A percentile compares a stretch with the other conserved stretches of the same genome.
Evolutionary conservation across 2,888 invertebrate species (phyloP).

Genomic region (Noctua fimbriata): DNA sequence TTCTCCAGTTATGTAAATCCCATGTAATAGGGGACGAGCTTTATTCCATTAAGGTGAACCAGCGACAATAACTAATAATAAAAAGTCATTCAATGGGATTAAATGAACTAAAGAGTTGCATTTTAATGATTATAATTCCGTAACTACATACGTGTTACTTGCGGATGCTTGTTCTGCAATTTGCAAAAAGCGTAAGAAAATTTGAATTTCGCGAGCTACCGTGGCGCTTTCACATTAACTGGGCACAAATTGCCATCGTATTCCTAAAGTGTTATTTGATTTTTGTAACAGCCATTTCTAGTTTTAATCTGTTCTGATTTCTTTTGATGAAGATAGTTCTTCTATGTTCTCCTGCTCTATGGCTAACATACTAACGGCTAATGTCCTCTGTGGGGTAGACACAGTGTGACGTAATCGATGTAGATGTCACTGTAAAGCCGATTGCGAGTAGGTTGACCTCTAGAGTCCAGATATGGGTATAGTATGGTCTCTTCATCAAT

Average conservation of each 20-base stretch:
- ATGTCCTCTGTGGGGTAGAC: conserved; percentile 59
- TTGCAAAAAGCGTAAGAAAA: too few species aligned
- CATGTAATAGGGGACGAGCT: not conserved
- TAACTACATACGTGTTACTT: too few species aligned
- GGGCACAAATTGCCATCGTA: not conserved
- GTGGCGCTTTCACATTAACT: too few species aligned
- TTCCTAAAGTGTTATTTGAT: not conserved
- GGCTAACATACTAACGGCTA: conserved; percentile 55
- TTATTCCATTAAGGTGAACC: too few species aligned
- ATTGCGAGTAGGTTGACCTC: conserved; percentile 58
- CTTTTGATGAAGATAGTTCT: not conserved
- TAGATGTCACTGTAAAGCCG: conserved; percentile 53
- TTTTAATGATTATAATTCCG: too few species aligned
- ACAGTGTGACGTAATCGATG: conserved; percentile 63
- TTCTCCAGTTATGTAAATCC: not conserved
- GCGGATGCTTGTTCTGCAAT: too few species aligned
- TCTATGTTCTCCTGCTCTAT: conserved; percentile 24
- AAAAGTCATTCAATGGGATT: too few species aligned
- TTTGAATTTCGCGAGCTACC: too few species aligned
- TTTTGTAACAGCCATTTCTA: too few species aligned
- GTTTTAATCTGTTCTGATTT: too few species aligned
- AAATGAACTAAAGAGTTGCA: too few species aligned
- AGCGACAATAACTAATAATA: too few species aligned
- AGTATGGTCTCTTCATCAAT: conserved; percentile 39
- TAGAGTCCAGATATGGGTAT: conserved; percentile 37